A percentile compares a stretch with the other conserved stretches of the same genome.
These are phyloP conservation scores for Glaucidium brasilianum DNA, from an alignment of 2,113 vertebrate genomes.

Conservation along the genomic window DNA sequence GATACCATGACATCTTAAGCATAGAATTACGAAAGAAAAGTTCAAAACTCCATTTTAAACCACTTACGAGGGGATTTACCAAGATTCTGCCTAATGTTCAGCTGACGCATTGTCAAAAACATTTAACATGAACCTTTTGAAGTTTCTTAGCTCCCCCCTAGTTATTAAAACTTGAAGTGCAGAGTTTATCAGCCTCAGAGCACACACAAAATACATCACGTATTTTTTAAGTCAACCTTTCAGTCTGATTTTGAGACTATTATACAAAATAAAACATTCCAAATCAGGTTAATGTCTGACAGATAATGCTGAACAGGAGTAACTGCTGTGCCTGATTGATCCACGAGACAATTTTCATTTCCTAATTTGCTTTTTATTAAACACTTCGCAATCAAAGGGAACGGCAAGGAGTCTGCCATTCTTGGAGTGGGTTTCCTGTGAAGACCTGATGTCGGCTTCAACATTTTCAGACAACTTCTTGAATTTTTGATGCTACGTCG, in stretches of 20 bases:
- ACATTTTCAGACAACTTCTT: neutral
- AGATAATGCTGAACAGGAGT: neutral
- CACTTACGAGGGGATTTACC: slow-evolving; percentile 78
- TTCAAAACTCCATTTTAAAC: slow-evolving; percentile 77
- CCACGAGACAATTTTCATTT: neutral
- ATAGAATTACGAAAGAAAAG: slow-evolving; percentile 50
- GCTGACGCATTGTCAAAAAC: slow-evolving; percentile 78
- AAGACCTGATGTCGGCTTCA: neutral
- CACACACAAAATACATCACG: slow-evolving; percentile 43
- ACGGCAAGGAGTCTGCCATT: neutral
- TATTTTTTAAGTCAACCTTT: slow-evolving; percentile 49
- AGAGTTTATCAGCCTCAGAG: slow-evolving; percentile 71
- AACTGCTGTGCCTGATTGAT: neutral
- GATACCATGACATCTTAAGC: slow-evolving; percentile 65
- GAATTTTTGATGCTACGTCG: neutral
- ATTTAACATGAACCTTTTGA: slow-evolving; percentile 76
- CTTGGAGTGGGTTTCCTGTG: neutral
- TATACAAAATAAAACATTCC: slow-evolving; percentile 28
- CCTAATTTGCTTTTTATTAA: slow-evolving; percentile 51
- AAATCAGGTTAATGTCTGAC: slow-evolving; percentile 56
- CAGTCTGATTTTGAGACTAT: slow-evolving; percentile 59
- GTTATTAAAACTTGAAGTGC: slow-evolving; percentile 73
- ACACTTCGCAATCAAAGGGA: slow-evolving; percentile 36
- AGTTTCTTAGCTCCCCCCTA: slow-evolving; percentile 67
- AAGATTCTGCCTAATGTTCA: slow-evolving; percentile 75